Evolutionary conservation across 2,888 invertebrate species (phyloP).

Genomic region (Seira sanloemensis): DNA sequence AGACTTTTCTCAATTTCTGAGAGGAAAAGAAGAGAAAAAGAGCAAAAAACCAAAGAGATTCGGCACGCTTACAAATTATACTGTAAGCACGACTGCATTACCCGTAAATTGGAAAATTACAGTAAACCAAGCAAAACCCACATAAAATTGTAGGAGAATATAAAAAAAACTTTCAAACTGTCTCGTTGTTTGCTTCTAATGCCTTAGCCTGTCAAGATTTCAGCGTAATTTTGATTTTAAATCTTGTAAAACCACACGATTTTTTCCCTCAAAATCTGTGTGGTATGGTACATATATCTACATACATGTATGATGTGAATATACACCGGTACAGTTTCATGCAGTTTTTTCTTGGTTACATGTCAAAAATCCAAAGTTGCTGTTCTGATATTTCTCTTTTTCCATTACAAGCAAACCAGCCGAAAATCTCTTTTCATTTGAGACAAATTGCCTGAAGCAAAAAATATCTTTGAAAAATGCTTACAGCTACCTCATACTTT

Average conservation of each 20-base stretch:
- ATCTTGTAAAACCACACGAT: background rate
- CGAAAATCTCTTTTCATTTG: background rate
- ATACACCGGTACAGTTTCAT: too few relatives aligned
- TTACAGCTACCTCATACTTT: background rate
- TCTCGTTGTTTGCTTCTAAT: constrained; percentile 22
- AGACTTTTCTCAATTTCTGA: background rate
- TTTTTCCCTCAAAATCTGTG: background rate
- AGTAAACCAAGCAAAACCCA: constrained; percentile 66
- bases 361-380: background rate
- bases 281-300: background rate
- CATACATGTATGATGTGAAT: background rate
- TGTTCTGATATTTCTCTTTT: background rate
- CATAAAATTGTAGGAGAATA: constrained; percentile 45
- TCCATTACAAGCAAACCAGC: background rate
- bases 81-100: constrained; percentile 54
- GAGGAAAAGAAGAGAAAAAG: constrained; percentile 42
- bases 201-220: constrained; percentile 8
- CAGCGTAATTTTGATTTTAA: background rate
- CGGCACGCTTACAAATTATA: constrained; percentile 70
- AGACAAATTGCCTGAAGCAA: constrained; percentile 39
- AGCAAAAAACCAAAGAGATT: constrained; percentile 66
- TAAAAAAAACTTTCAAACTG: background rate
- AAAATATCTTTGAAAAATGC: background rate
- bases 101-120: constrained; percentile 70
- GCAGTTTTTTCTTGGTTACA: too few relatives aligned